Base-by-base conservation (phyloP, 2,888 invertebrate species). In the Actias luna region DNA sequence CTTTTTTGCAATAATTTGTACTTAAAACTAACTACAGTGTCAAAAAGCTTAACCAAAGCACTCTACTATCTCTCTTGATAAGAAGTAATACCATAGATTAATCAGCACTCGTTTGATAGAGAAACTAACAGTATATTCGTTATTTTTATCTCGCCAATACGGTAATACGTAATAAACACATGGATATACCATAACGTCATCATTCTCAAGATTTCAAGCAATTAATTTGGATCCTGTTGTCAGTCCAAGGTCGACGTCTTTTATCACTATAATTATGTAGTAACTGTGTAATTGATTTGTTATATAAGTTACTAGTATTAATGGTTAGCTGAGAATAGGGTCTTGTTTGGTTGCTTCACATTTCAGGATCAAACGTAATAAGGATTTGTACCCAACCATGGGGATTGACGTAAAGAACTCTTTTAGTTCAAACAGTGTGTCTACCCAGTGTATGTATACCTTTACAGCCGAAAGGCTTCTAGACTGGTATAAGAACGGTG, bases 231-330 rank as follows among this genome's bases (percentile, higher is more conserved):
- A 79, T 73, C 79, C 69, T 73, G 82, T 82, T 79, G 72, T 64
- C 66, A 75, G 72, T 73, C 73, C 85, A 88, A 88, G 88, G 88
- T 70, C 66, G 87, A 73, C 88, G 5, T 69, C 69, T 79, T 71
- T 65, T 69, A 66, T 69, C 67, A 67, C 66, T 70, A 70, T 73
- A 73, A 76, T 74, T 70, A 74, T 68, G 67, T 78, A 73, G 75
- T 73, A 75, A 61, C 64, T n/a, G n/a, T n/a, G n/a, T n/a, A n/a
- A n/a, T n/a, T n/a, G n/a, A n/a, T n/a, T n/a, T n/a, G n/a, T n/a
- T n/a, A n/a, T n/a, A n/a, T n/a, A n/a, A n/a, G n/a, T n/a, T n/a
- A n/a, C n/a, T n/a, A n/a, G n/a, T n/a, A n/a, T n/a, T n/a, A n/a
- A n/a, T n/a, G n/a, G n/a, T n/a, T n/a, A n/a, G n/a, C n/a, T n/a